Conservation (phyloP, 2,797 vertebrate species). For the Alcedo atthis region DNA sequence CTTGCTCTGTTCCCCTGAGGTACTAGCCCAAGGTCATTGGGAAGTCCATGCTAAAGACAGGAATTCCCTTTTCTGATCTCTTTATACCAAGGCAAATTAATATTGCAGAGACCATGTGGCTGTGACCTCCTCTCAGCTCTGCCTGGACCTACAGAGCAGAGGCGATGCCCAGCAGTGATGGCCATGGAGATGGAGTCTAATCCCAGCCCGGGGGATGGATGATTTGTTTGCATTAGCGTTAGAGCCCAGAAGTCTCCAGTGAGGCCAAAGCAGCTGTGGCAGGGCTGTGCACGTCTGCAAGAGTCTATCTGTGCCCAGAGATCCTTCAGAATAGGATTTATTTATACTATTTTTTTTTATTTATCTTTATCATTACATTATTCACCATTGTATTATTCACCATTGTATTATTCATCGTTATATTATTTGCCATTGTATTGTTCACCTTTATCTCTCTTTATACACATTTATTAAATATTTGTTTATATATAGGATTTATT, state of each 20-base stretch:
- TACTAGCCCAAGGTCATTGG: background rate
- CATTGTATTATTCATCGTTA: background rate
- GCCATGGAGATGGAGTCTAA: background rate
- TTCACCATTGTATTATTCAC: background rate
- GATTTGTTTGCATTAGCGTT: background rate
- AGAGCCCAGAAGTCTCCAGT: background rate
- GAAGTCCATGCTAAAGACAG: background rate
- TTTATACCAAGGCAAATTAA: background rate
- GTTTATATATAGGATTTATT: background rate
- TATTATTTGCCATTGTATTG: background rate
- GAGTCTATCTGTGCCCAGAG: background rate
- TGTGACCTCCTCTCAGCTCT: background rate
- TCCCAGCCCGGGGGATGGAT: background rate
- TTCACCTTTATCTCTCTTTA: background rate
- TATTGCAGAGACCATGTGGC: background rate
- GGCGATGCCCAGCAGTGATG: background rate
- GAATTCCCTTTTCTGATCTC: background rate
- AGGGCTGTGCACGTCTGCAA: background rate
- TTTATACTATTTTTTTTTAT: background rate
- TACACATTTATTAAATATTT: background rate
- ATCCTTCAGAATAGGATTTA: background rate
- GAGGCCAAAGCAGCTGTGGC: background rate
- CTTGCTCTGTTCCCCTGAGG: accelerated
- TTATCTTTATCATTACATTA: background rate
- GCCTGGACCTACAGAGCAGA: background rate